These are phyloP conservation scores for Microchrysa polita DNA, from an alignment of 2,888 invertebrate species.

Conservation along the genomic window DNA sequence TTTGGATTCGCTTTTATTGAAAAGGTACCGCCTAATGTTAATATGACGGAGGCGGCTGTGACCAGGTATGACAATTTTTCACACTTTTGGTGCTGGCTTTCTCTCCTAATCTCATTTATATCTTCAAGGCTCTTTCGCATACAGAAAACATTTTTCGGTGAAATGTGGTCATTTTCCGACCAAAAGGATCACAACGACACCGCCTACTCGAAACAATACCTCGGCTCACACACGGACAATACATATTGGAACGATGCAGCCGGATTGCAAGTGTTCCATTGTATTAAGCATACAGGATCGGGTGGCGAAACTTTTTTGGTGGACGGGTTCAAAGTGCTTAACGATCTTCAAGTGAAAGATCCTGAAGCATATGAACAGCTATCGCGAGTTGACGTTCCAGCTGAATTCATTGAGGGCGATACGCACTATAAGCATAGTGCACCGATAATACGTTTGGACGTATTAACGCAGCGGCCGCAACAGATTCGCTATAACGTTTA, in stretches of 20 bases:
- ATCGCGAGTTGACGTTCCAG: conserved; percentile 68
- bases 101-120: too few species aligned
- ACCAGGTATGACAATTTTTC: conserved; percentile 54
- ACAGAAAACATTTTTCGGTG: conserved; percentile 77
- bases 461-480: conserved; percentile 67
- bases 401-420: conserved; percentile 73
- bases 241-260: conserved; percentile 81
- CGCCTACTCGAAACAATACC: conserved; percentile 74
- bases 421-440: conserved; percentile 69
- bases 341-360: conserved; percentile 66
- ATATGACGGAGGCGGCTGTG: conserved; percentile 66
- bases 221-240: conserved; percentile 80
- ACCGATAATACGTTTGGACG: conserved; percentile 70
- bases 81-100: neutral
- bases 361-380: conserved; percentile 71
- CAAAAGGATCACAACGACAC: conserved; percentile 72
- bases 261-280: conserved; percentile 73
- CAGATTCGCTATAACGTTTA: conserved; percentile 79
- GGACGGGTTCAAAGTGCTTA: conserved; percentile 77
- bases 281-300: conserved; percentile 65
- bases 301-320: conserved; percentile 80
- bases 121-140: conserved; percentile 65
- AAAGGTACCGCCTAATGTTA: conserved; percentile 58
- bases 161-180: conserved; percentile 75
- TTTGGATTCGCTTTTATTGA: conserved; percentile 63